Conservation (phyloP, 1,140 invertebrate genomes). For the Aphis gossypii region DNA sequence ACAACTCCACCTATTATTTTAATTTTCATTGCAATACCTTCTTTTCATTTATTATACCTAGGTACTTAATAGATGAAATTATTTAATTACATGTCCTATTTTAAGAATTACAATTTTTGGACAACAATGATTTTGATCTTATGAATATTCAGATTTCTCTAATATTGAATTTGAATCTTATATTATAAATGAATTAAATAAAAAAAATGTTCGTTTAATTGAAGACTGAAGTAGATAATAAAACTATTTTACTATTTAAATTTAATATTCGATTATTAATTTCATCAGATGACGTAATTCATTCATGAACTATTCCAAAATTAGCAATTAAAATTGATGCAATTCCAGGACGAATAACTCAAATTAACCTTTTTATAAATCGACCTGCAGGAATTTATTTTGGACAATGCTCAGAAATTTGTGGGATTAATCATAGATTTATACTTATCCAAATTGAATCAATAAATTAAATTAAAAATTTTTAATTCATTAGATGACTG, state of each 20-base stretch:
- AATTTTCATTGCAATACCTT: no score
- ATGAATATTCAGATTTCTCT: slow-evolving; percentile 27
- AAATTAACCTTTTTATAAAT: neutral
- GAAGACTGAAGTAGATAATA: slow-evolving; percentile 15
- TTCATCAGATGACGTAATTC: neutral
- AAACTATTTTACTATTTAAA: neutral
- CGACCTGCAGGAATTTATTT: neutral
- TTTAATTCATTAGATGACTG: no score
- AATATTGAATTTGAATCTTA: slow-evolving; percentile 22
- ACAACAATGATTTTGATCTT: slow-evolving; percentile 22
- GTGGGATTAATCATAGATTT: no score
- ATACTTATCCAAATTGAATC: no score
- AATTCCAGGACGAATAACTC: slow-evolving; percentile 8
- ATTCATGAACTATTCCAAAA: neutral
- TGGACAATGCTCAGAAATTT: slow-evolving; percentile 79
- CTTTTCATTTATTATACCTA: no score
- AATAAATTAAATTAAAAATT: no score
- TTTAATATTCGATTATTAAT: slow-evolving; percentile 16
- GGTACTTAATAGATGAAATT: no score
- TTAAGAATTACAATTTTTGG: neutral
- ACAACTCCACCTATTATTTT: no score
- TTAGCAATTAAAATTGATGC: slow-evolving; percentile 12
- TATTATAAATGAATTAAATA: neutral
- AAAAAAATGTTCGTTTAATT: neutral
- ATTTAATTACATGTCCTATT: no score